Evolutionary conservation across 92 coral and sea anemone species (phyloP).

Genomic region (Diadumene lineata): DNA sequence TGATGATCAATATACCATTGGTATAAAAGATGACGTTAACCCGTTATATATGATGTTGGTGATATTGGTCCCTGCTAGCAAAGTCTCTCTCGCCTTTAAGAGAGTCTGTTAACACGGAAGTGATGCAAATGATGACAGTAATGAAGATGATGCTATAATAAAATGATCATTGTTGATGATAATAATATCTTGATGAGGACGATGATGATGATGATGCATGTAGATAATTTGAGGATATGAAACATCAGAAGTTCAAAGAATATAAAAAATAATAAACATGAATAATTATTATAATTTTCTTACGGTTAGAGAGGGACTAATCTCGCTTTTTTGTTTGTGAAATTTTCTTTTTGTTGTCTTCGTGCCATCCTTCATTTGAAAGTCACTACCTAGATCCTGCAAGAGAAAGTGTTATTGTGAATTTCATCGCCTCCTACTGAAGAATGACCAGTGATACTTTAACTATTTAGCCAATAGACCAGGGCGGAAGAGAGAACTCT

Average conservation of each 20-base stretch:
- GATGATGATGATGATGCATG: neutral
- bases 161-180: neutral
- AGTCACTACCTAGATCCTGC: slow-evolving; percentile 12
- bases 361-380: slow-evolving; percentile 7
- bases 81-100: too few relatives aligned
- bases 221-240: neutral
- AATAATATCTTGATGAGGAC: neutral
- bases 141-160: neutral
- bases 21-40: too few relatives aligned
- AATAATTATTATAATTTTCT: slow-evolving; percentile 9
- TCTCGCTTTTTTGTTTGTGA: slow-evolving; percentile 25
- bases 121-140: too few relatives aligned
- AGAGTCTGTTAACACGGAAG: too few relatives aligned
- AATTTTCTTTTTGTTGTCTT: slow-evolving; percentile 20
- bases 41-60: too few relatives aligned
- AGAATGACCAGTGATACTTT: too few relatives aligned
- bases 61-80: too few relatives aligned
- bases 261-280: too few relatives aligned
- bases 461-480: too few relatives aligned
- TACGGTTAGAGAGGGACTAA: slow-evolving; percentile 20
- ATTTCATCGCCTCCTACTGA: neutral
- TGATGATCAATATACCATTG: too few relatives aligned
- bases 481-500: too few relatives aligned
- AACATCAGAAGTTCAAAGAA: too few relatives aligned
- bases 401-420: neutral